Percentiles rank a stretch among this genome's conserved stretches.
Conservation (phyloP, 2,113 vertebrate species). For the Anolis carolinensis region DNA sequence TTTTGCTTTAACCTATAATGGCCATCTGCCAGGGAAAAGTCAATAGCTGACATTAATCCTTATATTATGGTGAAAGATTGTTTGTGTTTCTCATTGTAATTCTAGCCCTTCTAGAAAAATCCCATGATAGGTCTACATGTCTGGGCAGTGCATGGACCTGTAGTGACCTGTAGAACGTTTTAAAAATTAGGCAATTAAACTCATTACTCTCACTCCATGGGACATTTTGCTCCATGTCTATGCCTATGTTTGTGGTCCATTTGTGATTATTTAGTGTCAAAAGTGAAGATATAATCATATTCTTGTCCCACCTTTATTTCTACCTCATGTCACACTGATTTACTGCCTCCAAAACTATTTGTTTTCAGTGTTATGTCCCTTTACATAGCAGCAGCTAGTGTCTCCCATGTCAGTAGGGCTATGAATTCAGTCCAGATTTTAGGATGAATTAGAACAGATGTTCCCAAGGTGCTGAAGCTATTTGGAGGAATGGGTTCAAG, state of each 20-base stretch:
- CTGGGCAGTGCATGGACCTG: background rate
- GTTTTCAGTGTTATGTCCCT: background rate
- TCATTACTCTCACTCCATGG: background rate
- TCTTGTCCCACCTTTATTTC: background rate
- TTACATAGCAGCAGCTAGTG: background rate
- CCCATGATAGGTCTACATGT: background rate
- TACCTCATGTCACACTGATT: background rate
- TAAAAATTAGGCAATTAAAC: background rate
- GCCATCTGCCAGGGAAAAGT: background rate
- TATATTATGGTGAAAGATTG: background rate
- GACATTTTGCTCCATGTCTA: background rate
- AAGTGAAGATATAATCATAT: background rate
- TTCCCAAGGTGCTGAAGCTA: too few relatives aligned
- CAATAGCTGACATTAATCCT: background rate
- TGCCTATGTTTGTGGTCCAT: background rate
- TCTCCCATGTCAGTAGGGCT: too few relatives aligned
- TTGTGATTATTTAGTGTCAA: background rate
- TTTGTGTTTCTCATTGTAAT: background rate
- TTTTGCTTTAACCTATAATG: background rate
- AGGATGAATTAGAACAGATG: too few relatives aligned
- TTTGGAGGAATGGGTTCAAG: too few relatives aligned
- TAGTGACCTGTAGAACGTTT: background rate
- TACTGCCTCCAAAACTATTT: background rate
- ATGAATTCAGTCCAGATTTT: too few relatives aligned
- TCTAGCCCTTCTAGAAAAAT: background rate